phyloP scores from a whole-genome alignment of 1,140 invertebrate genomes.

The Bombyx mori region ASM3026992v2 NC_085126.1:7358501-7359000 shows the following conservation, averaged over 20 bases:
- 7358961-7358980: too few species aligned
- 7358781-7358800: constrained; percentile 75
- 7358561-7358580: constrained; percentile 73
- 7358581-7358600: constrained; percentile 93
- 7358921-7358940: too few species aligned
- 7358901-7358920: too few species aligned
- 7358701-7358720: constrained; percentile 84
- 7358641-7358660: constrained; percentile 60
- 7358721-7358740: constrained; percentile 89
- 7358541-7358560: too few species aligned
- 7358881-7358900: too few species aligned
- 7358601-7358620: constrained; percentile 89
- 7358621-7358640: constrained; percentile 75
- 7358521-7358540: too few species aligned
- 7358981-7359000: too few species aligned
- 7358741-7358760: constrained; percentile 88
- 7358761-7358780: constrained; percentile 81
- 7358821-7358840: constrained; percentile 80
- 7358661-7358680: constrained; percentile 64
- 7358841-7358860: background rate
- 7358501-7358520: too few species aligned
- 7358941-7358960: too few species aligned
- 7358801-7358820: constrained; percentile 77
- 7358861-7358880: constrained; percentile 5
- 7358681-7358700: constrained; percentile 79